Evolutionary conservation across 1,140 invertebrate genomes (phyloP), one percentile per base, ranked within the genome.

Genomic region (Dreissena rostriformis): DNA sequence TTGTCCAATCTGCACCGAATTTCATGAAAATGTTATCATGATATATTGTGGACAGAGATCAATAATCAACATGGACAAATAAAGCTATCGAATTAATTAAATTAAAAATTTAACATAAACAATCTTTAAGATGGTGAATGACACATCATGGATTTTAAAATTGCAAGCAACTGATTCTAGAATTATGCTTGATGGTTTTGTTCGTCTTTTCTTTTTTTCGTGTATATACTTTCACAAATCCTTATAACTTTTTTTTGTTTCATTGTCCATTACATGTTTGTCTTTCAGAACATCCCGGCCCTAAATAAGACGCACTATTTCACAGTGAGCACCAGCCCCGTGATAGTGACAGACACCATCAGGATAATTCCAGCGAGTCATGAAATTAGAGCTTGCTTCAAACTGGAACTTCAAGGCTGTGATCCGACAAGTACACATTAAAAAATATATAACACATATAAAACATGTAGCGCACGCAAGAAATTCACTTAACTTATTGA

Each of bases 351-450:
- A 19, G 81, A 83, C 65, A 75, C 72, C 19, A 75, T 83, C n/a
- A 57, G 51, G 39, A 76, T 83, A 17, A 53, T 75, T 49, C 63
- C 72, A 7, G 26, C 24, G 7, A 55, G 28, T 19, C 68, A 19
- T 15, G 52, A 75, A 11, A 51, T 15, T 0, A 66, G 73, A 19
- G 72, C 81, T 10, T 83, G 81, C 29, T 83, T 83, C 39, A 52
- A 67, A 26, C 72, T 83, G 8, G 81, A 83, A 49, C 49, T 83
- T 19, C 6, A 57, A 17, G 81, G 81, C 10, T 83, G 81, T 83
- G 81, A 83, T 68, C 81, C 81, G 8, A 76, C 61, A 76, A 28
- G 81, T 83, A 83, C 66, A 39, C 53, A n/a, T n/a, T n/a, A n/a
- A n/a, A 22, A 14, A 57, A 52, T 28, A 68, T 22, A 24, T 29